A percentile compares a stretch with the other conserved stretches of the same genome.
These are phyloP conservation scores for Drosophila pandora DNA, from an alignment of 1,140 invertebrate species.

Conservation along the genomic window DNA sequence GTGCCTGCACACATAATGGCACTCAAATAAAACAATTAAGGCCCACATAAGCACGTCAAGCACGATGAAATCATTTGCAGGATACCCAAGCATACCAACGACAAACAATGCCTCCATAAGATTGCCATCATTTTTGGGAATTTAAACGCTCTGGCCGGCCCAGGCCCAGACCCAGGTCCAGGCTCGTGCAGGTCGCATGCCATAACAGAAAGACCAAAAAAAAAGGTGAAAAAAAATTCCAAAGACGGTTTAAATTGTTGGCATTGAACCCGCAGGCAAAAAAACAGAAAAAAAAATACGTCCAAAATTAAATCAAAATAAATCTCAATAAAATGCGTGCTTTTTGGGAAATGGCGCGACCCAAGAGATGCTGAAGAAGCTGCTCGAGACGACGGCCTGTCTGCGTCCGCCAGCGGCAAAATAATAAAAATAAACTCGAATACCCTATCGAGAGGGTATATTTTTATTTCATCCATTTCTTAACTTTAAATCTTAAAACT, in stretches of 20 bases:
- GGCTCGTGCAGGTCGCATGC: slow-evolving; percentile 80
- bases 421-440: slow-evolving; percentile 69
- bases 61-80: slow-evolving; percentile 78
- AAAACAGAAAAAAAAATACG: slow-evolving; percentile 27
- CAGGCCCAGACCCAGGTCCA: slow-evolving; percentile 14
- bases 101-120: slow-evolving; percentile 47
- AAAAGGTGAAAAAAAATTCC: slow-evolving; percentile 32
- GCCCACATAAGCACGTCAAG: slow-evolving; percentile 76
- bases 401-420: slow-evolving; percentile 69
- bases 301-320: slow-evolving; percentile 73
- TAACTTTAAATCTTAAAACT: background rate
- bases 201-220: slow-evolving; percentile 40
- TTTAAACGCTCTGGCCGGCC: slow-evolving; percentile 31
- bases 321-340: slow-evolving; percentile 79
- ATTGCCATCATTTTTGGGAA: slow-evolving; percentile 71
- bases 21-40: slow-evolving; percentile 82
- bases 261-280: slow-evolving; percentile 72
- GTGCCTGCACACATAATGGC: slow-evolving; percentile 78
- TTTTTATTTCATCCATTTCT: background rate
- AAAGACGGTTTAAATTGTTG: slow-evolving; percentile 64
- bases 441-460: slow-evolving; percentile 27
- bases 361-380: slow-evolving; percentile 45
- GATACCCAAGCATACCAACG: slow-evolving; percentile 48
- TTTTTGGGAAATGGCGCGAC: slow-evolving; percentile 49
- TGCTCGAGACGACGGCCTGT: slow-evolving; percentile 75